A percentile compares a stretch with the other conserved stretches of the same genome.
phyloP scores from a whole-genome alignment of 1,140 invertebrate species.

The Drosophila mayri region DNA sequence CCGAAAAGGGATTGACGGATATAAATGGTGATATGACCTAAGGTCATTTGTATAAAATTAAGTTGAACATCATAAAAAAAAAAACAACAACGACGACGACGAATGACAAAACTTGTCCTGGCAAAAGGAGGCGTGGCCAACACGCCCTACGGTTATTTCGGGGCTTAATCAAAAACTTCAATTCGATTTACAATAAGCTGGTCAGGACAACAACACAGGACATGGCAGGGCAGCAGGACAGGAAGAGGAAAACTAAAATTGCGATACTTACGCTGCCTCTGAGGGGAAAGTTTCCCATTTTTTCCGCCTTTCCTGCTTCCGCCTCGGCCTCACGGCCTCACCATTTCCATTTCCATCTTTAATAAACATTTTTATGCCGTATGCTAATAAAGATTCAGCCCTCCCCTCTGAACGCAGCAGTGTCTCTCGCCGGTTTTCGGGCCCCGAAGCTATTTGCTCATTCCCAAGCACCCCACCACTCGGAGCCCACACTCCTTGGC shows the following conservation, averaged over 20 bases:
- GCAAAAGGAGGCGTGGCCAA: constrained; percentile 33
- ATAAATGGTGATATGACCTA: constrained; percentile 83
- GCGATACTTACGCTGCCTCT: constrained; percentile 35
- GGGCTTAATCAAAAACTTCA: constrained; percentile 78
- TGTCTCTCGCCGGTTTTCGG: constrained; percentile 57
- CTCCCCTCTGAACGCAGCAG: constrained; percentile 18
- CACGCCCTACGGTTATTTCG: constrained; percentile 51
- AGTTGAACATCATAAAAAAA: constrained; percentile 82
- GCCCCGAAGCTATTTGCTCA: constrained; percentile 44
- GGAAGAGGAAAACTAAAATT: constrained; percentile 62
- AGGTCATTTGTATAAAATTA: constrained; percentile 84
- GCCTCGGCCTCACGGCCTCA: constrained; percentile 36
- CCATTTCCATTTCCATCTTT: constrained; percentile 67
- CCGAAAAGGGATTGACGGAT: constrained; percentile 82
- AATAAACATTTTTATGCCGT: constrained; percentile 83
- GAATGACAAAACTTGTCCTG: constrained; percentile 42
- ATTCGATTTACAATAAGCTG: constrained; percentile 78
- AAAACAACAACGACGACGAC: constrained; percentile 17
- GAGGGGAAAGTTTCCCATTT: constrained; percentile 29
- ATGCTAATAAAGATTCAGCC: constrained; percentile 81
- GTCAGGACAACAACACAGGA: background rate
- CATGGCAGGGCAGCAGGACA: background rate
- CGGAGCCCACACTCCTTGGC: background rate
- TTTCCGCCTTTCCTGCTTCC: constrained; percentile 31
- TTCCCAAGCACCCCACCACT: constrained; percentile 23